These are phyloP conservation scores for Cheirogaleus major DNA, from an alignment of 2,797 vertebrate genomes.

Conservation along the genomic window DNA sequence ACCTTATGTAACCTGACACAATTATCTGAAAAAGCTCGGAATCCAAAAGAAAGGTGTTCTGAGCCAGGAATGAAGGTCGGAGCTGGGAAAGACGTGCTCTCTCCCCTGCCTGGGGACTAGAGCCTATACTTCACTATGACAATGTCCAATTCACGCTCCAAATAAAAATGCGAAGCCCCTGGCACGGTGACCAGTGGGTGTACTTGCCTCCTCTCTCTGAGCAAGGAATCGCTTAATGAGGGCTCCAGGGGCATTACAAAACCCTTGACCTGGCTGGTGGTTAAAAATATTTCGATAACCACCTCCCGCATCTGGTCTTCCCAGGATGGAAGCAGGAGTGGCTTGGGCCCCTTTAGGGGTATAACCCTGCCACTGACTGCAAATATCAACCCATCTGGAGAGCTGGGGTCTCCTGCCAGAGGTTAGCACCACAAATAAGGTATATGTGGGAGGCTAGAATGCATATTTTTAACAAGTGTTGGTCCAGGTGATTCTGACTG, in stretches of 20 bases:
- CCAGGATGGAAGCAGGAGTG: not conserved
- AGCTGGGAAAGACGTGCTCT: not conserved
- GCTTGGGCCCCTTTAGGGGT: not conserved
- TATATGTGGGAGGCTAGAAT: not conserved
- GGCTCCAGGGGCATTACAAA: constrained; percentile 36
- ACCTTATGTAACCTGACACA: constrained; percentile 72
- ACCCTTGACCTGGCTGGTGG: not conserved
- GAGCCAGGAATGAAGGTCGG: constrained; percentile 58
- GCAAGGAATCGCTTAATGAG: constrained; percentile 54
- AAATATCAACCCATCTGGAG: not conserved
- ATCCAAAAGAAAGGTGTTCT: constrained; percentile 54
- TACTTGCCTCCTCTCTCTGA: constrained; percentile 2
- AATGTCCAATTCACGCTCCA: constrained; percentile 50
- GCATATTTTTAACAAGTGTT: not conserved
- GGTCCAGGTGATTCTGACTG: not conserved
- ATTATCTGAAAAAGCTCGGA: constrained; percentile 64
- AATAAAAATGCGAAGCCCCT: constrained; percentile 9
- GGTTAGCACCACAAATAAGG: not conserved
- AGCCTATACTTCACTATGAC: constrained; percentile 19
- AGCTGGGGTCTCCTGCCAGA: not conserved
- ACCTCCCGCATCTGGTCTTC: not conserved
- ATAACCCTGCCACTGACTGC: not conserved
- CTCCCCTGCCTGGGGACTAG: constrained; percentile 25
- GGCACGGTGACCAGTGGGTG: not conserved
- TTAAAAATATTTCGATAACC: constrained; percentile 70